phyloP scores from a whole-genome alignment of 2,888 invertebrate genomes.

The Calliopum simillimum region DNA sequence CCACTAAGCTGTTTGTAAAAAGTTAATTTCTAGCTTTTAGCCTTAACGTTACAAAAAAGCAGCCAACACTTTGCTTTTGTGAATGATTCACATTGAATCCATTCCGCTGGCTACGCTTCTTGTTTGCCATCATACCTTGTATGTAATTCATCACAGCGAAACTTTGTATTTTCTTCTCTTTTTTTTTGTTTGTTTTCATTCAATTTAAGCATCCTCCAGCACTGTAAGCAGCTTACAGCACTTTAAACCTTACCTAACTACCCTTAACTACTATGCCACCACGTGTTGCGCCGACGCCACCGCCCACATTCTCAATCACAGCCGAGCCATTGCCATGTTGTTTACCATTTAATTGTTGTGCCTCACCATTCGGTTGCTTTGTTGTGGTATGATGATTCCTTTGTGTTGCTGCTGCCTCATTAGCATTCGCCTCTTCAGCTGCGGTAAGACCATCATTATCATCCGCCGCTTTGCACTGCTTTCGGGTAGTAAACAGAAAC shows the following conservation, averaged over 20 bases:
- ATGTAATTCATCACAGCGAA: too few relatives aligned
- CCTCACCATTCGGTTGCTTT: not conserved
- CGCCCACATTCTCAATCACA: not conserved
- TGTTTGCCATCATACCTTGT: too few relatives aligned
- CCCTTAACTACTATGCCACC: not conserved
- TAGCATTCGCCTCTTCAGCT: not conserved
- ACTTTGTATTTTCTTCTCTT: too few relatives aligned
- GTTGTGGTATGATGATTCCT: not conserved
- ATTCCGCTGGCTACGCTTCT: too few relatives aligned
- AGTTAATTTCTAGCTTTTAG: too few relatives aligned
- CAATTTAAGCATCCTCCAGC: not conserved
- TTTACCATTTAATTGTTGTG: not conserved
- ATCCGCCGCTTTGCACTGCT: conserved; percentile 42
- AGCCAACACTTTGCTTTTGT: too few relatives aligned
- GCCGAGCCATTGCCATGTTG: not conserved
- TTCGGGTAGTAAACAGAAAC: conserved; percentile 72
- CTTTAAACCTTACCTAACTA: conserved; percentile 26
- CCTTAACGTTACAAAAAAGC: too few relatives aligned
- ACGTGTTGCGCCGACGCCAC: too few relatives aligned
- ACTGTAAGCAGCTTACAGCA: not conserved
- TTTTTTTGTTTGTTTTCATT: too few relatives aligned
- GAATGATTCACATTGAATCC: too few relatives aligned
- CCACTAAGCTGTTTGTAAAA: too few relatives aligned
- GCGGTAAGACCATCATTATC: conserved; percentile 31
- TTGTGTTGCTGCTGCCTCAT: not conserved